phyloP scores from a whole-genome alignment of 2,888 invertebrate genomes.

The Mythimna pallens region DNA sequence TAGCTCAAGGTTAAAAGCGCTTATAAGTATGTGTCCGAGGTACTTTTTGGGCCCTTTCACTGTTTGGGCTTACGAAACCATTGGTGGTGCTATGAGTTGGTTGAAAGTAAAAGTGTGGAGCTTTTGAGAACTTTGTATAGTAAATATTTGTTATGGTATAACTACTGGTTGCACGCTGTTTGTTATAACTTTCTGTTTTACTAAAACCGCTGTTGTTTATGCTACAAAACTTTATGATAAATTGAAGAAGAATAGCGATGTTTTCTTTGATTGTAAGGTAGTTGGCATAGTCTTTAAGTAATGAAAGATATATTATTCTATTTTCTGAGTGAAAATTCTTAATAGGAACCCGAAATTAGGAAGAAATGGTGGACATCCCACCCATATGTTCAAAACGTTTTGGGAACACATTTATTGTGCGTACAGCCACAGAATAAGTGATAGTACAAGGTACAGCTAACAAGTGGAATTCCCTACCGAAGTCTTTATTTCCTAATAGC shows the following conservation, averaged over 20 bases:
- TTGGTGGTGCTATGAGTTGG: background rate
- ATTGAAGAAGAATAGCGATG: background rate
- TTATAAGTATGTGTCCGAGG: slow-evolving; percentile 24
- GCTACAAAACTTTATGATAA: background rate
- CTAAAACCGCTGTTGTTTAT: background rate
- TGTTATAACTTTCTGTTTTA: slow-evolving; percentile 1
- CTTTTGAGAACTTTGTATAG: slow-evolving; percentile 15
- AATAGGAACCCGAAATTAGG: background rate
- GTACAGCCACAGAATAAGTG: no score
- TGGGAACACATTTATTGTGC: no score
- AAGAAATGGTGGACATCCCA: background rate
- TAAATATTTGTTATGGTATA: slow-evolving; percentile 1
- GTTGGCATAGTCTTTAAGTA: background rate
- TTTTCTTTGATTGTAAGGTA: background rate
- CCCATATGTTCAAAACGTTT: no score
- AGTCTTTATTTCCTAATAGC: no score
- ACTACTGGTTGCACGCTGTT: background rate
- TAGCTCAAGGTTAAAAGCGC: slow-evolving; percentile 41
- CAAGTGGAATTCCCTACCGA: no score
- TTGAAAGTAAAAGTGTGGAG: slow-evolving; percentile 38
- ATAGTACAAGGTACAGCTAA: no score
- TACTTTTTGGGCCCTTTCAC: slow-evolving; percentile 55
- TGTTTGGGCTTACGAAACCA: slow-evolving; percentile 33
- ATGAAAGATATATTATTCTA: no score
- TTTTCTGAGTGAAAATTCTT: no score